Conservation (phyloP, 1,140 invertebrate genomes). For the Temnothorax nylanderi region DNA sequence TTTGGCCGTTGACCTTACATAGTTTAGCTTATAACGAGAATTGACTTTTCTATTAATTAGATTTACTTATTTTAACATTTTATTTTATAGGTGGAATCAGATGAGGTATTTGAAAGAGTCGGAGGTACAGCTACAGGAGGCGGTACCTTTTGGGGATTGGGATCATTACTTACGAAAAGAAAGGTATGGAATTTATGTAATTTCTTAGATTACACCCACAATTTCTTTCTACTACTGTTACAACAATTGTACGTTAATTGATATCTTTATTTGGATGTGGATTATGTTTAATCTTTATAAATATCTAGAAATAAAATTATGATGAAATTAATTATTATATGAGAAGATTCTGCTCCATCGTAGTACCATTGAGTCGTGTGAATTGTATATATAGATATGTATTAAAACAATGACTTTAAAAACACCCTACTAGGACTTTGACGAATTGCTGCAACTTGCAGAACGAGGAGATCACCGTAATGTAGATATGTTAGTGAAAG, state of each 20-base stretch:
- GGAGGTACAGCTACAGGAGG: constrained; percentile 92
- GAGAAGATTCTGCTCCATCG: constrained; percentile 7
- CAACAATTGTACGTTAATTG: constrained; percentile 12
- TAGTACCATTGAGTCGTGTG: constrained; percentile 41
- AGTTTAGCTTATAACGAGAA: too few species aligned
- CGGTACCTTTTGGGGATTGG: constrained; percentile 92
- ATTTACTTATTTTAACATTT: constrained; percentile 26
- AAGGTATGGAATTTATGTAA: constrained; percentile 84
- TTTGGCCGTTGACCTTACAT: too few species aligned
- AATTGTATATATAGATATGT: constrained; percentile 51
- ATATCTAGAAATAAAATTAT: constrained; percentile 22
- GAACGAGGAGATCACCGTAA: constrained; percentile 91
- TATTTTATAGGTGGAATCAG: constrained; percentile 89
- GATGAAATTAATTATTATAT: constrained; percentile 8
- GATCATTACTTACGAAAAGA: constrained; percentile 90
- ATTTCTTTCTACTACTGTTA: constrained; percentile 21
- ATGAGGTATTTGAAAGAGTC: constrained; percentile 90
- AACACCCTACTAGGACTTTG: constrained; percentile 87
- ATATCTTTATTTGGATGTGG: constrained; percentile 33
- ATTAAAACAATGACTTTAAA: constrained; percentile 60
- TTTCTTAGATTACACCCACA: constrained; percentile 11
- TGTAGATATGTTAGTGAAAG: constrained; percentile 91
- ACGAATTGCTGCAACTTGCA: constrained; percentile 90
- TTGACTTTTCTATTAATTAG: not conserved
- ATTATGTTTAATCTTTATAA: constrained; percentile 5